Evolutionary conservation across 2,888 invertebrate genomes (phyloP), one percentile per base, ranked within the genome.

Genomic region (Netelia virgata): DNA sequence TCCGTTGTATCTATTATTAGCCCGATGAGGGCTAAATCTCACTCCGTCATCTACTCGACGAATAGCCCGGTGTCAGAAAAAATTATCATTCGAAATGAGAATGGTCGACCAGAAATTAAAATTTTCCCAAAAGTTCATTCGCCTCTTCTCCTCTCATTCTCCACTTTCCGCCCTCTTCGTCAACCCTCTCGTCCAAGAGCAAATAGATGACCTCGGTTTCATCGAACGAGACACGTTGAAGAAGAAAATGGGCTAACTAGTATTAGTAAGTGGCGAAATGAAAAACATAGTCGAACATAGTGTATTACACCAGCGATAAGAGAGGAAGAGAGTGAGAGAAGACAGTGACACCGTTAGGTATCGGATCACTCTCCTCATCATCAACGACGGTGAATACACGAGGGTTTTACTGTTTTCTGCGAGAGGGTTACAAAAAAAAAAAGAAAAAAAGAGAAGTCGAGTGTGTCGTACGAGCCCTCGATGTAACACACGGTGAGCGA

Each of bases 361-460:
- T 77, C 53, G 57, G 41, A 72, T 68, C 36, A 73, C 68, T 61
- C 18, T 47, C 72, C 50, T n/a, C 64, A 61, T 47, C 72, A 55
- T n/a, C 64, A 61, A 28, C 5, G 57, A 57, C 6, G 72, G 55
- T 36, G 61, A 18, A 50, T 36, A 8, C 36, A 36, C 36, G 5
- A 61, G 59, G 61, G 43, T 23, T 63, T 70, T 50, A 28, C 18
- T 68, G 5, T 70, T 69, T 50, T 41, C 16, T 53, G 47, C 28
- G 57, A 59, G 74, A 73, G 72, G 70, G 55, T 69, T 47, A 63
- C 55, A 57, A 68, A 64, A 64, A 72, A 47, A 73, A 50, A 66
- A 57, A 68, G 61, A 64, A 72, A 47, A 73, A 50, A 66, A 77
- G 70, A 61, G 3, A 69, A 78, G 75, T 69, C 57, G 64, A 82